Evolutionary conservation across 2,113 vertebrate species (phyloP), one percentile per base, ranked within the genome.

Genomic region (Gymnogyps californianus): DNA sequence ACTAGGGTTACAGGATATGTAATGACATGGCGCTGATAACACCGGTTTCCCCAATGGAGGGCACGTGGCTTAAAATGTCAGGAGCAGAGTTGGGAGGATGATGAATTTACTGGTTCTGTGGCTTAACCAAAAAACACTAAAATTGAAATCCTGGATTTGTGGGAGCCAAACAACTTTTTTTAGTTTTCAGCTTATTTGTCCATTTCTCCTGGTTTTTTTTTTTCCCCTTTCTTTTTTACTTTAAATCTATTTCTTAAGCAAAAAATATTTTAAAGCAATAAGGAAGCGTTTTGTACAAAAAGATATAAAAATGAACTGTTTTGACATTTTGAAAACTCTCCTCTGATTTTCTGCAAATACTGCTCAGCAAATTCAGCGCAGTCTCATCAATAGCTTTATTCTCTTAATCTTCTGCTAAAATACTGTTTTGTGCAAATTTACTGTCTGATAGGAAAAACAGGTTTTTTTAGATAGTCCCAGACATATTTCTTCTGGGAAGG

Each of bases 291-390:
- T 92, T 74, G 58, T 78, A 77, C 21, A 83, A 83, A 93, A 96
- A 65, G 32, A 69, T 49, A 16, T 28, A 92, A 92, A 86, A 89
- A 74, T 74, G 32, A 83, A 88, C 80, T 95, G 80, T 69, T 96
- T 83, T 89, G 93, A 92, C 80, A 87, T 44, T 78, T 95, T 65
- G 66, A 93, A 86, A 93, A 93, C 55, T 89, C 58, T 93, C 59
- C 24, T 31, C 61, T 66, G 49, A 69, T 95, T 96, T 93, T 58
- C 83, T 88, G 75, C 57, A 93, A 83, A 92, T 90, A 42, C 66
- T 79, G 26, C 85, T 90, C 71, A 90, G 81, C 64, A 78, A 93
- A 86, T 86, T 90, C 86, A 83, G 12, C 51, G 71, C 28, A 32
- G 31, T 81, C 71, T 86, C 67, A 90, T 83, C 72, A 87, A 74